Base-by-base conservation (phyloP, 2,797 vertebrate genomes). In the Centroberyx gerrardi region DNA sequence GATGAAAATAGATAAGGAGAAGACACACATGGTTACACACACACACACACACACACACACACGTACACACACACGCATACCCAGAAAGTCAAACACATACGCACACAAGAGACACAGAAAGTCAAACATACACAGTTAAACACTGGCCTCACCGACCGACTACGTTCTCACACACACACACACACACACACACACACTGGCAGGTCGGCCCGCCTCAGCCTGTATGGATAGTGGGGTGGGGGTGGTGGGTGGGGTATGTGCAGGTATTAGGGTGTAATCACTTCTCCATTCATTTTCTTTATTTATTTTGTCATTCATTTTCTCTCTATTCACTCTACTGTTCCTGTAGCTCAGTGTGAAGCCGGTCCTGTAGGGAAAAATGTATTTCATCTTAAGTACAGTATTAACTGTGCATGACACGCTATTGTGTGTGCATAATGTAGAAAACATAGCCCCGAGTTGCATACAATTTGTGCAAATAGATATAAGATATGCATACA, bases 1-100 rank as follows among this genome's bases (percentile, higher is more conserved):
- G 79, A 89, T 87, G 73, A 80, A 69, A 74, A 80, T 2, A 78
- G 86, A 90, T 89, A 90, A 80, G 79, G 33, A 72, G 65, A 61
- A 64, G 74, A 81, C 84, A 84, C 70, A 78, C 87, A 81, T 72
- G 70, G 67, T 66, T 69, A 78, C 62, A 78, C 74, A 66, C 62
- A 66, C 72, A 53, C 63, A 73, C 71, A 85, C 62, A 82, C 75
- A 80, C 27, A 29, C 27, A 22, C 22, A 22, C 22, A 22, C 22
- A 22, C 22, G 1, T 1, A 22, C 22, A 22, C 22, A 22, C 22
- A 22, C 22, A 22, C 22, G 22, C 22, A 22, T 22, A 22, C 22
- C 1, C 22, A 22, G 22, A 22, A 22, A 22, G 22, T 22, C 22
- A 22, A 22, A 22, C 22, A 22, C 22, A 22, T 22, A 22, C 22